A percentile compares a stretch with the other conserved stretches of the same genome.
phyloP scores from a whole-genome alignment of 2,113 vertebrate genomes.

The Pomatorhinus ruficollis region DNA sequence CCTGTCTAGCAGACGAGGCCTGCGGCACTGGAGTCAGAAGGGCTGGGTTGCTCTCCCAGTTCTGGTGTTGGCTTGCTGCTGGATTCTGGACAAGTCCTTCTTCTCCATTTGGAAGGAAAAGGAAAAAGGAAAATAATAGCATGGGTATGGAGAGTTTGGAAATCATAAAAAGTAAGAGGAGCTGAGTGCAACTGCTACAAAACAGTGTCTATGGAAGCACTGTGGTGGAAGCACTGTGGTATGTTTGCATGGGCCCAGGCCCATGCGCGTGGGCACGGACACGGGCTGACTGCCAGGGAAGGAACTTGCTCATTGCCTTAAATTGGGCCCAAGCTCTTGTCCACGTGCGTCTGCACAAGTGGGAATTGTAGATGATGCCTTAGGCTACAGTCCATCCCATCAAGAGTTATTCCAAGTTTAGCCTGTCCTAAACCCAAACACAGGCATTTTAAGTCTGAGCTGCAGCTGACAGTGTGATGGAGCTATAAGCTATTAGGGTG shows the following conservation, averaged over 20 bases:
- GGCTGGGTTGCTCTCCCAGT: background rate
- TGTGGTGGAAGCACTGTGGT: background rate
- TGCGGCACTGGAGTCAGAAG: background rate
- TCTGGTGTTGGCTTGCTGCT: background rate
- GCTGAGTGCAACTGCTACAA: background rate
- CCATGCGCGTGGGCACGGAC: background rate
- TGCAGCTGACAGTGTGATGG: background rate
- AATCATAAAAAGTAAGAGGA: background rate
- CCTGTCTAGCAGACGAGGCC: background rate
- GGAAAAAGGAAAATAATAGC: background rate
- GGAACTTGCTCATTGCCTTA: slow-evolving; percentile 9
- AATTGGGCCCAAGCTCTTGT: background rate
- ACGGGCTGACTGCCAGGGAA: background rate
- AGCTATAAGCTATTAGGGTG: background rate
- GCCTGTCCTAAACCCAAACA: background rate
- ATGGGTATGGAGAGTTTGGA: background rate
- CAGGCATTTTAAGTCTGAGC: background rate
- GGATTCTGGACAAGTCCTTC: background rate
- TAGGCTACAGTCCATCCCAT: background rate
- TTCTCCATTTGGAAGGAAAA: background rate
- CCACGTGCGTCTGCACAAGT: background rate
- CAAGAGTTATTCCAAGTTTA: background rate
- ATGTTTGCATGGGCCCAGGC: slow-evolving; percentile 26
- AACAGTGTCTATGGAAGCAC: background rate
- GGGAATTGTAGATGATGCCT: slow-evolving; percentile 5